Conservation (phyloP, 2,113 vertebrate genomes). For the Montifringilla adamsi region DNA sequence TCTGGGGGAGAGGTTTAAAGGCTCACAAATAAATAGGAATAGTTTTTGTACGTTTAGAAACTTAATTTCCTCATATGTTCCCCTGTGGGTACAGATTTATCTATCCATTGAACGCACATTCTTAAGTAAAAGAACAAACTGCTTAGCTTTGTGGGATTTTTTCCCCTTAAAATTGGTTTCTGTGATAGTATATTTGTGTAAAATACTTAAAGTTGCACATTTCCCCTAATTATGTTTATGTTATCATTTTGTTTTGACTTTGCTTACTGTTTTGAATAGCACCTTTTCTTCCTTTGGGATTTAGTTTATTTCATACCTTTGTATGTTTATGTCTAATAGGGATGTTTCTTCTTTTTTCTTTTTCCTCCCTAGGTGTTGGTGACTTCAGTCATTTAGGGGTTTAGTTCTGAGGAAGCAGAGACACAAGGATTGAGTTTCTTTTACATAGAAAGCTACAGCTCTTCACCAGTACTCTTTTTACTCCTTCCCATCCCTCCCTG, state of each 20-base stretch:
- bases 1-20: neutral
- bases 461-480: neutral
- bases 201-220: neutral
- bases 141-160: neutral
- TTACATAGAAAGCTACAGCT: neutral
- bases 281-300: neutral
- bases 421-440: neutral
- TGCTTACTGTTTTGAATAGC: neutral
- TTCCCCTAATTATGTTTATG: neutral
- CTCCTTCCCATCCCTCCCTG: neutral
- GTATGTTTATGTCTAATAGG: neutral
- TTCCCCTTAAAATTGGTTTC: neutral
- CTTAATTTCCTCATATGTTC: neutral
- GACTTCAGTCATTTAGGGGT: constrained; percentile 25
- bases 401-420: constrained; percentile 10
- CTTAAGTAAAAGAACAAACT: neutral
- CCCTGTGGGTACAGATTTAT: neutral
- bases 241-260: neutral
- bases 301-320: neutral
- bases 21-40: neutral
- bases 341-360: neutral
- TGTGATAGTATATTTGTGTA: neutral
- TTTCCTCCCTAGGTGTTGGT: constrained; percentile 29
- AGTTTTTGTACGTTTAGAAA: neutral
- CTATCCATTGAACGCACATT: fast-evolving